These are phyloP conservation scores for Teleopsis dalmanni DNA, from an alignment of 1,140 invertebrate species.

Conservation along the genomic window DNA sequence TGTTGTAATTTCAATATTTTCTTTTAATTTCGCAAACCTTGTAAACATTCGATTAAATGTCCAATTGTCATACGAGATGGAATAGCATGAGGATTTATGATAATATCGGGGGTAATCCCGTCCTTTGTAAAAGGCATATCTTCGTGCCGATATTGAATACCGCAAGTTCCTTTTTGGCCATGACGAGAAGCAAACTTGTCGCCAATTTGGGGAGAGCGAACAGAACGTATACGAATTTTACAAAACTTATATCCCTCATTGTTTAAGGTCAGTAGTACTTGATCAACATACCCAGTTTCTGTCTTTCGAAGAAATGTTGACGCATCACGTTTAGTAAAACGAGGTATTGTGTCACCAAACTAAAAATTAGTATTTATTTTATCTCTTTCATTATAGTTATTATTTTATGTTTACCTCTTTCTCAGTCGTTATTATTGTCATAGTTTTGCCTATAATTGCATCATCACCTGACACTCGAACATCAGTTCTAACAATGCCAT, in stretches of 20 bases:
- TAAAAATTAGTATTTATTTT: constrained; percentile 18
- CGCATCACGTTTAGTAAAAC: constrained; percentile 40
- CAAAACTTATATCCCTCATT: constrained; percentile 85
- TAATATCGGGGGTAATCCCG: constrained; percentile 95
- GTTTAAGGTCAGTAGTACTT: constrained; percentile 90
- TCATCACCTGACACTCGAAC: constrained; percentile 72
- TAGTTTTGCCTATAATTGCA: constrained; percentile 80
- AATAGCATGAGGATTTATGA: constrained; percentile 99
- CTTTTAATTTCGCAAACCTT: too few relatives aligned
- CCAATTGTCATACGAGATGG: constrained; percentile 99
- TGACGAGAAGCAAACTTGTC: constrained; percentile 99
- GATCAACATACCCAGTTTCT: constrained; percentile 88
- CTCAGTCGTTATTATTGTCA: constrained; percentile 61
- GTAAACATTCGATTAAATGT: constrained; percentile 95
- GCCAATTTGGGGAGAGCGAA: constrained; percentile 82
- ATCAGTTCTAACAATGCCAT: constrained; percentile 88
- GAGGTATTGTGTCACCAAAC: neutral
- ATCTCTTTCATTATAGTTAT: constrained; percentile 19
- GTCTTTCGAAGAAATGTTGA: constrained; percentile 69
- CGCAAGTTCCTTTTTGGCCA: constrained; percentile 93
- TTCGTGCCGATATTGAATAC: constrained; percentile 92
- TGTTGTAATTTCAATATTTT: too few relatives aligned
- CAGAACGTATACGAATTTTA: constrained; percentile 88
- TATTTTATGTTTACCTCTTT: constrained; percentile 51
- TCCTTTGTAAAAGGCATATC: constrained; percentile 96